Percentiles rank a stretch among this genome's conserved stretches.
Evolutionary conservation across 2,113 vertebrate genomes (phyloP).

Genomic region (Pelvicachromis taeniatus): DNA sequence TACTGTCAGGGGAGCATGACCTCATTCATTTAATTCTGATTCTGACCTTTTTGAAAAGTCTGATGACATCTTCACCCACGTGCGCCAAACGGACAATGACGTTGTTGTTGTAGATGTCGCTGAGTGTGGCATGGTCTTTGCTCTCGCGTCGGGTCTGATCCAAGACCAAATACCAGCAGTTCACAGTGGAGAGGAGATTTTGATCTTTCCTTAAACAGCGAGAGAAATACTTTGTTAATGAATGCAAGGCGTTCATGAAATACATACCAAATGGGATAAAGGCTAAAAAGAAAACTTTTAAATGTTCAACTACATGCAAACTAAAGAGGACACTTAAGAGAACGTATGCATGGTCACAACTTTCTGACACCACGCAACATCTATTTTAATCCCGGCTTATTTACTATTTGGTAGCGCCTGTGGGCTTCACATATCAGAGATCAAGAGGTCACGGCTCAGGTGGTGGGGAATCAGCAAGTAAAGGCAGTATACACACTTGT

Average conservation of each 20-base stretch:
- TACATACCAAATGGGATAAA: not conserved
- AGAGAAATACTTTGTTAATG: not conserved
- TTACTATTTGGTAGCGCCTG: not conserved
- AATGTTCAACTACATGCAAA: not conserved
- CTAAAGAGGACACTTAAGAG: not conserved
- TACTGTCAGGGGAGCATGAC: not conserved
- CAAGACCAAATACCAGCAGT: slow-evolving; percentile 97
- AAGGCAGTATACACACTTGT: not conserved
- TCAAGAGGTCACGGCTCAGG: slow-evolving; percentile 11
- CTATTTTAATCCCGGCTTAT: not conserved
- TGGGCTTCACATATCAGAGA: not conserved
- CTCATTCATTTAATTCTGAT: slow-evolving; percentile 19
- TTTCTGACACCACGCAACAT: not conserved
- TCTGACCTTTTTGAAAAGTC: slow-evolving; percentile 98
- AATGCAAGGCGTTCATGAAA: not conserved
- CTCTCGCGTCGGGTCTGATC: slow-evolving; percentile 95
- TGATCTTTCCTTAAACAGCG: slow-evolving; percentile 86
- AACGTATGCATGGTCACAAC: not conserved
- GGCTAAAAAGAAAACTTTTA: not conserved
- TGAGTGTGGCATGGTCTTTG: slow-evolving; percentile 93
- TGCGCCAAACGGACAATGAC: slow-evolving; percentile 94
- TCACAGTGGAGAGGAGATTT: slow-evolving; percentile 92
- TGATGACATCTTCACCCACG: slow-evolving; percentile 96
- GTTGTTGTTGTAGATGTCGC: slow-evolving; percentile 98
- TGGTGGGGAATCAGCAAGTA: not conserved